Conservation (phyloP, 2,113 vertebrate species). For the Hystrix cristata region DNA sequence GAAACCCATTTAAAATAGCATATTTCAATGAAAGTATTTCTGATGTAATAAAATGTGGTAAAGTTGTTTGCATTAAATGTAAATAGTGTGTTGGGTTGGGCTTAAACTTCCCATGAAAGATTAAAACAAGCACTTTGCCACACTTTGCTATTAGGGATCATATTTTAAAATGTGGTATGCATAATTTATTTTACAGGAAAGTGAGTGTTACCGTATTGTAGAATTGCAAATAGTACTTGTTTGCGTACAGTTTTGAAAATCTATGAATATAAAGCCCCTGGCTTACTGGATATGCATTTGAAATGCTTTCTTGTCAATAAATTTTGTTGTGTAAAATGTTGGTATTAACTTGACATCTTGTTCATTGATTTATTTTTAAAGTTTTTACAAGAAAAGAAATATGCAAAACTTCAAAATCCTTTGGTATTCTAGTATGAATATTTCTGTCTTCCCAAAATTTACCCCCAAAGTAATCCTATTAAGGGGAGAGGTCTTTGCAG, state of each 20-base stretch:
- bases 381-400: constrained; percentile 3
- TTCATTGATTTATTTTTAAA: constrained; percentile 46
- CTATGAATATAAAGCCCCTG: neutral
- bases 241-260: neutral
- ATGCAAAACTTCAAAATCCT: neutral
- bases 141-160: neutral
- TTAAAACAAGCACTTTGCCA: constrained; percentile 47
- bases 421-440: neutral
- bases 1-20: constrained; percentile 27
- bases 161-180: constrained; percentile 36
- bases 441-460: neutral
- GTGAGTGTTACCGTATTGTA: neutral
- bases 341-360: constrained; percentile 25
- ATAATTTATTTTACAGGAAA: constrained; percentile 35
- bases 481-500: neutral
- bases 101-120: constrained; percentile 38
- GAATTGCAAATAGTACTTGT: neutral
- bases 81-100: constrained; percentile 36
- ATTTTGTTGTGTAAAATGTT: neutral
- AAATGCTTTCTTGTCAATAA: constrained; percentile 15
- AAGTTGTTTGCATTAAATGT: constrained; percentile 1
- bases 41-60: neutral
- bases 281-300: neutral
- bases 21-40: constrained; percentile 57
- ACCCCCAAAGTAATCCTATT: too few species aligned